Evolutionary conservation across 2,797 vertebrate species (phyloP).

Genomic region (Tokudaia muenninki): DNA sequence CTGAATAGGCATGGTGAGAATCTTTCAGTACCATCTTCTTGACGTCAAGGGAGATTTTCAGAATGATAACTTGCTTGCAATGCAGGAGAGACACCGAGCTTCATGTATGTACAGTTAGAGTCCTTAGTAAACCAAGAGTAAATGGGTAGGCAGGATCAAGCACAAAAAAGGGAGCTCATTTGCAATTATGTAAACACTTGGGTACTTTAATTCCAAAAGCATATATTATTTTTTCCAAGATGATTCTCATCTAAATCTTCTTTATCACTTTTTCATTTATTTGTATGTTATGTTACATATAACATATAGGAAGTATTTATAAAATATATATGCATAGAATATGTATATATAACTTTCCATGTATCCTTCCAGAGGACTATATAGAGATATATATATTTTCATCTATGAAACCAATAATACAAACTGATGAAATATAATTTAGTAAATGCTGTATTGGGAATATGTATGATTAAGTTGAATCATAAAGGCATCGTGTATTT

Average conservation of each 20-base stretch:
- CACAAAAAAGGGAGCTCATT: neutral
- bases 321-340: neutral
- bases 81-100: neutral
- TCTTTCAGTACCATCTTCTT: neutral
- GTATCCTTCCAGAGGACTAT: neutral
- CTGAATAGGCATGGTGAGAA: neutral
- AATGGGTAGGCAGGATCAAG: neutral
- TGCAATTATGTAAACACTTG: neutral
- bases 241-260: neutral
- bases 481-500: neutral
- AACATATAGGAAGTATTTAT: neutral
- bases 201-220: neutral
- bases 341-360: neutral
- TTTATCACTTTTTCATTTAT: neutral
- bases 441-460: neutral
- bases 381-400: neutral
- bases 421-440: slow-evolving; percentile 28
- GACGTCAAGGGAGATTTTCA: neutral
- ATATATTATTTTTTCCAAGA: neutral
- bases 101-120: neutral
- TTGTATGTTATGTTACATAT: neutral
- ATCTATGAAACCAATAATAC: neutral
- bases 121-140: neutral
- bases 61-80: neutral
- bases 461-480: neutral